Percentiles rank a stretch among this genome's conserved stretches.
Evolutionary conservation across 2,888 invertebrate genomes (phyloP).

Genomic region (Lucinisca nassula): DNA sequence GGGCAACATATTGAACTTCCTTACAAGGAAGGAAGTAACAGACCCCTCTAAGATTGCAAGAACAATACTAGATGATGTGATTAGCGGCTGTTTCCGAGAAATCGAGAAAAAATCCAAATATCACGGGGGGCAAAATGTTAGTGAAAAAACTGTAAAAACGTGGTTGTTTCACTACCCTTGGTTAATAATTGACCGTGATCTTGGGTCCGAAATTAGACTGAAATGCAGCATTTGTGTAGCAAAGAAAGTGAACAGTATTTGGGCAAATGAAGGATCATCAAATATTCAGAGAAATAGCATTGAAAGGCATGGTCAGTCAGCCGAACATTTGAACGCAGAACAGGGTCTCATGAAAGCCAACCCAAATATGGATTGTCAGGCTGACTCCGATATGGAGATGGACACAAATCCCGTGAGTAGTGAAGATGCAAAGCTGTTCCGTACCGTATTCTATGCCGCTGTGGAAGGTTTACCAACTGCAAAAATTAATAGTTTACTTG

Average conservation of each 20-base stretch:
- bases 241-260: not conserved
- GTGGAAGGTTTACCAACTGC: constrained; percentile 42
- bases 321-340: not conserved
- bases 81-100: too few species aligned
- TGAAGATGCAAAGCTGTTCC: constrained; percentile 25
- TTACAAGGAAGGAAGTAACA: too few species aligned
- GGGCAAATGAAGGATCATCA: constrained; percentile 22
- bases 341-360: too few species aligned
- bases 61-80: too few species aligned
- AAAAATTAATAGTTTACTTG: constrained; percentile 51
- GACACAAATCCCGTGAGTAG: not conserved
- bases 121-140: not conserved
- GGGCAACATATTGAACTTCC: too few species aligned
- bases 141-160: not conserved
- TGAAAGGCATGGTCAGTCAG: not conserved
- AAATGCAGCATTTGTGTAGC: not conserved
- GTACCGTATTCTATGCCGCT: constrained; percentile 39
- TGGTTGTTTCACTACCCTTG: constrained; percentile 3
- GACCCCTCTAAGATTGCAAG: too few species aligned
- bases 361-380: too few species aligned
- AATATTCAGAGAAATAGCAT: constrained; percentile 20
- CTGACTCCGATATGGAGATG: not conserved
- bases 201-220: not conserved
- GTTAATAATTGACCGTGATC: not conserved
- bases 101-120: too few species aligned